Conservation (phyloP, 2,113 vertebrate genomes). For the Oreotrochilus melanogaster region DNA sequence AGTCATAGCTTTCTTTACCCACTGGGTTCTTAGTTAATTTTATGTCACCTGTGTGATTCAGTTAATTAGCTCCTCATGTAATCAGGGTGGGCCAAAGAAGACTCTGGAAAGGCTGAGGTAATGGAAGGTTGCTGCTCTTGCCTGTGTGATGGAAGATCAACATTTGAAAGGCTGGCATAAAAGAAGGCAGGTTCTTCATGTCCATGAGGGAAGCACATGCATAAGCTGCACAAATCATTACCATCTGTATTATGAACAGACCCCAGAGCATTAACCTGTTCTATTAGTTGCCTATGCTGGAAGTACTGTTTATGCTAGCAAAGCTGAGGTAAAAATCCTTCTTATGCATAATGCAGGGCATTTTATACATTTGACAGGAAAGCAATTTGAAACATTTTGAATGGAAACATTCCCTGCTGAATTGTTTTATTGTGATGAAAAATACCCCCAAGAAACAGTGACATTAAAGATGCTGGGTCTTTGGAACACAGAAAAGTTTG, state of each 20-base stretch:
- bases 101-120: background rate
- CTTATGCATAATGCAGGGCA: conserved; percentile 59
- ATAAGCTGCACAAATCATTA: conserved; percentile 11
- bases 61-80: background rate
- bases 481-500: conserved; percentile 20
- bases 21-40: background rate
- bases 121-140: background rate
- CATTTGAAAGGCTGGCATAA: background rate
- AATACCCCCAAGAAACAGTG: conserved; percentile 35
- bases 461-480: background rate
- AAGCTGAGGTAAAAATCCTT: conserved; percentile 50
- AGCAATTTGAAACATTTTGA: conserved; percentile 49
- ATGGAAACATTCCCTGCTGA: conserved; percentile 48
- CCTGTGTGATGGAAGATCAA: fast-evolving
- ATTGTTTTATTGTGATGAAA: conserved; percentile 44
- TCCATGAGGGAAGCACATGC: background rate
- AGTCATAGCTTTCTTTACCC: background rate
- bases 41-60: background rate
- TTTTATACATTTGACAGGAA: conserved; percentile 47
- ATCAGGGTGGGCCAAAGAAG: background rate
- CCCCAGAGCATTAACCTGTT: conserved; percentile 42
- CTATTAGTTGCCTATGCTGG: conserved; percentile 28
- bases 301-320: conserved; percentile 51
- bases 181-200: background rate
- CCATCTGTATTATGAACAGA: conserved; percentile 24